A percentile compares a stretch with the other conserved stretches of the same genome.
Evolutionary conservation across 2,797 vertebrate species (phyloP).

Genomic region (Sebastes steindachneri): DNA sequence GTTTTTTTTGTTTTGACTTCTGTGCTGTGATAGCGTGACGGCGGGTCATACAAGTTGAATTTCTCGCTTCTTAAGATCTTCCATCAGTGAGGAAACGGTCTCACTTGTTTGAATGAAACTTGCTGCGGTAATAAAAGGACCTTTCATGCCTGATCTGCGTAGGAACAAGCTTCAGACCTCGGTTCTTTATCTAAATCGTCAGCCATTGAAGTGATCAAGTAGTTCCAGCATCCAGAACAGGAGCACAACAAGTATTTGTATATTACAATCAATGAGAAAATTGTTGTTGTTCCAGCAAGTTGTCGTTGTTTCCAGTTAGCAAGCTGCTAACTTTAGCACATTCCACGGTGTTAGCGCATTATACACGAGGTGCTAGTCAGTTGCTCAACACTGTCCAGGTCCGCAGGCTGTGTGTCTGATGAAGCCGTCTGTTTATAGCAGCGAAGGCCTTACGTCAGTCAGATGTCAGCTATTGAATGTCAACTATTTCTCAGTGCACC

Average conservation of each 20-base stretch:
- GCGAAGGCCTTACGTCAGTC: slow-evolving; percentile 61
- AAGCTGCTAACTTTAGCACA: slow-evolving; percentile 27
- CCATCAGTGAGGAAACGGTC: not conserved
- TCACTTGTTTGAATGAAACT: not conserved
- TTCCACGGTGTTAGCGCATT: slow-evolving; percentile 18
- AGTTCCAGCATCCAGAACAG: not conserved
- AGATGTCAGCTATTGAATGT: slow-evolving; percentile 67
- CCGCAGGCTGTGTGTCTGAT: slow-evolving; percentile 33
- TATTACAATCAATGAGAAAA: not conserved
- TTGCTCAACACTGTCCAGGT: slow-evolving; percentile 51
- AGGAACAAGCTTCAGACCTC: not conserved
- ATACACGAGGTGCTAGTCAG: slow-evolving; percentile 8
- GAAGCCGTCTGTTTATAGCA: slow-evolving; percentile 57
- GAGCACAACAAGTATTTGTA: not conserved
- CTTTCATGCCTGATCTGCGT: not conserved
- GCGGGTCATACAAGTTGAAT: not conserved
- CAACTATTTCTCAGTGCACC: slow-evolving; percentile 46
- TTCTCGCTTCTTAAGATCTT: not conserved
- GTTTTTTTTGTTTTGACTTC: not conserved
- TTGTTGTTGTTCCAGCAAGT: not conserved
- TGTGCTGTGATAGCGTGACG: not conserved
- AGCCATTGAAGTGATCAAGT: not conserved
- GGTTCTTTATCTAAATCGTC: not conserved
- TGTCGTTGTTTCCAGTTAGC: not conserved
- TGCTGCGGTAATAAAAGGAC: not conserved